These are phyloP conservation scores for Falco novaeseelandiae DNA, from an alignment of 2,797 vertebrate species.

Conservation along the genomic window DNA sequence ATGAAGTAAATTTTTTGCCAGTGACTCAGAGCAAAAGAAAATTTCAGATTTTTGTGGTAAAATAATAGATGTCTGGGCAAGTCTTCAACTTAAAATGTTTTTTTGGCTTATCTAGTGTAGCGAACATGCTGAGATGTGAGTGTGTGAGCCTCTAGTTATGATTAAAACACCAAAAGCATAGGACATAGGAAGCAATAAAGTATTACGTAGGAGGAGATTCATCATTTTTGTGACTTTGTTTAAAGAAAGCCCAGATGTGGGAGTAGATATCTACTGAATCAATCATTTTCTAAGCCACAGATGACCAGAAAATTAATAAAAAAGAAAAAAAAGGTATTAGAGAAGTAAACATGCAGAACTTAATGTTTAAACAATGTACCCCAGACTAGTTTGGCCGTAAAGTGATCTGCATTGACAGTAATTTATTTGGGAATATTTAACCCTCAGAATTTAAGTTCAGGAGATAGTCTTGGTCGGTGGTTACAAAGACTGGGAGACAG, in stretches of 20 bases:
- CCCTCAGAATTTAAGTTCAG: background rate
- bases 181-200: background rate
- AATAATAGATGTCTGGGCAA: constrained; percentile 6
- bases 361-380: background rate
- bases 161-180: background rate
- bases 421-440: constrained; percentile 18
- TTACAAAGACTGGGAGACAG: background rate
- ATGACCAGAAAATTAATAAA: constrained; percentile 21
- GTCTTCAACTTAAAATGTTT: background rate
- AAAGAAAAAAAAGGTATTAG: background rate
- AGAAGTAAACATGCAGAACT: background rate
- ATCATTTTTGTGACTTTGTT: background rate
- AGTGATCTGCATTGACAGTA: background rate
- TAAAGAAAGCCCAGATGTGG: constrained; percentile 18
- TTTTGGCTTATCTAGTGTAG: background rate
- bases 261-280: background rate
- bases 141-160: background rate
- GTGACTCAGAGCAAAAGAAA: constrained; percentile 22
- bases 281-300: background rate
- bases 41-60: constrained; percentile 20
- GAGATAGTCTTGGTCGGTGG: background rate
- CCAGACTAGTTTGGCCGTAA: background rate
- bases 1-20: background rate
- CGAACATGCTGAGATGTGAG: background rate
- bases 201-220: background rate